phyloP scores from a whole-genome alignment of 2,888 invertebrate species.

The Leucophora obtusa region DNA sequence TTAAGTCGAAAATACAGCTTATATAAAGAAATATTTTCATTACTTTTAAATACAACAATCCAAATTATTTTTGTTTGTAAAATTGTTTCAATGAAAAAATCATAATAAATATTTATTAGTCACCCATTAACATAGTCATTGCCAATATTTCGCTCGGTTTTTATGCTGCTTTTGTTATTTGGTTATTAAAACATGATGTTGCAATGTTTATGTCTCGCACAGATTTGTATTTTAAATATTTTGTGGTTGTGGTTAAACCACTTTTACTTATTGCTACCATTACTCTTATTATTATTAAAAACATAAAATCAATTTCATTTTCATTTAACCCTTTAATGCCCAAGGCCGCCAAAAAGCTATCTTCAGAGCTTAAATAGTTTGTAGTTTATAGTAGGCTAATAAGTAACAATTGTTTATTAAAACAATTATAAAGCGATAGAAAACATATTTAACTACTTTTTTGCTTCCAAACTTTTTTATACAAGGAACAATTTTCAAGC shows the following conservation, averaged over 20 bases:
- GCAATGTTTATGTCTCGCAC: conserved; percentile 21
- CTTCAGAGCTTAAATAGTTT: too few species aligned
- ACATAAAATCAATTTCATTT: conserved; percentile 38
- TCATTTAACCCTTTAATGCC: too few species aligned
- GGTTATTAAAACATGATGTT: conserved; percentile 7
- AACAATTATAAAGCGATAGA: too few species aligned
- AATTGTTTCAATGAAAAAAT: conserved; percentile 4
- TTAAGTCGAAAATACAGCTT: too few species aligned
- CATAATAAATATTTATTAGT: conserved; percentile 10
- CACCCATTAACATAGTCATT: conserved; percentile 41
- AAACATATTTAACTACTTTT: too few species aligned
- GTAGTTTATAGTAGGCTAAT: too few species aligned
- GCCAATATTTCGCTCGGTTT: neutral
- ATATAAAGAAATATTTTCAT: too few species aligned
- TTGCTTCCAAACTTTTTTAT: too few species aligned
- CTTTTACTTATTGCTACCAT: conserved; percentile 57
- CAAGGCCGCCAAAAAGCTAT: too few species aligned
- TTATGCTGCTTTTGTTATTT: neutral
- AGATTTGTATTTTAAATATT: neutral
- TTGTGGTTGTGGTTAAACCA: conserved; percentile 32
- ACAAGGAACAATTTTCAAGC: too few species aligned
- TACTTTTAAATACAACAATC: neutral
- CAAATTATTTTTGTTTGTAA: conserved; percentile 7
- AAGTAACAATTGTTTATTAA: too few species aligned
- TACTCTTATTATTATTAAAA: conserved; percentile 28